These are phyloP conservation scores for Clitarchus hookeri DNA, from an alignment of 2,888 invertebrate species.

Conservation along the genomic window DNA sequence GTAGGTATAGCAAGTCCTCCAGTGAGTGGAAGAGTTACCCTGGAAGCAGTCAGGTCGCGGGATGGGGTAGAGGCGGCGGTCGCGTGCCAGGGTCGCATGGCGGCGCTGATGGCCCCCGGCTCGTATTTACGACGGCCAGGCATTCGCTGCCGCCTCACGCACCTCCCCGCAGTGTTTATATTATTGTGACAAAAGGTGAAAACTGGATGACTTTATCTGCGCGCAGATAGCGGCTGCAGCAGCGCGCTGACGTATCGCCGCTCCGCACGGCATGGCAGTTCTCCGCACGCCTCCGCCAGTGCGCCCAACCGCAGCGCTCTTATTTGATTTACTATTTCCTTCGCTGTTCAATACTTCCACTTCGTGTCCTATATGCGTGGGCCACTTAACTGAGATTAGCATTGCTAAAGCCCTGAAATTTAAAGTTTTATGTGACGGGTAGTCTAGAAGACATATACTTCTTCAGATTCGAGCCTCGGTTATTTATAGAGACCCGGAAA, in stretches of 20 bases:
- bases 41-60: too few species aligned
- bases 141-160: background rate
- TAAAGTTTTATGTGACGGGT: too few species aligned
- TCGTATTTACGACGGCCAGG: background rate
- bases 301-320: background rate
- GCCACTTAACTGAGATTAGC: too few species aligned
- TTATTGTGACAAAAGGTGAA: conserved; percentile 14
- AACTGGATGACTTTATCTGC: conserved; percentile 14
- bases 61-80: background rate
- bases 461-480: too few species aligned
- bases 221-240: background rate
- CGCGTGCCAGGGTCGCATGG: background rate
- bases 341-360: background rate
- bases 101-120: background rate
- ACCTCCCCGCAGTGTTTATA: background rate
- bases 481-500: too few species aligned
- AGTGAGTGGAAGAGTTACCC: too few species aligned
- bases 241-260: background rate
- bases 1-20: too few species aligned
- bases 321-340: background rate
- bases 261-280: background rate
- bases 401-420: too few species aligned
- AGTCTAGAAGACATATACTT: too few species aligned
- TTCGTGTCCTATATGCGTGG: too few species aligned
- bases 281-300: background rate